Base-by-base conservation (phyloP, 2,888 invertebrate species). In the Trachelus tabidus region DNA sequence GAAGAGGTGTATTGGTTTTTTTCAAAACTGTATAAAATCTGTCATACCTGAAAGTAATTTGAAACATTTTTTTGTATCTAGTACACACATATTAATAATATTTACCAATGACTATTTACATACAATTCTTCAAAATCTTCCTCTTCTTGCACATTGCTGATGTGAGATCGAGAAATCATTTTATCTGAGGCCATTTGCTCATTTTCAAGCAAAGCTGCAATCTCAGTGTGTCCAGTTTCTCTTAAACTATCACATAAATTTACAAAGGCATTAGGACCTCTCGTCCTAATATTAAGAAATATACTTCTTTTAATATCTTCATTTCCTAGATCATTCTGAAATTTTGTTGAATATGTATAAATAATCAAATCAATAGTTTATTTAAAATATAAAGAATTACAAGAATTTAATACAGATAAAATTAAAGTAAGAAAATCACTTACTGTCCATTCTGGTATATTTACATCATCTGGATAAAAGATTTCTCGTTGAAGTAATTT, bases 191-290 rank as follows among this genome's bases (percentile, higher is more conserved):
- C 2, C 23, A 56, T 23, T 56, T 56, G 56, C 23, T 34, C 56
- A 12, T 76, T 82, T 76, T 83, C 82, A 0, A 90, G 81, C n/a
- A 85, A 79, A 69, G 85, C 81, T 1, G 86, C 89, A 40, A 89
- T 56, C 69, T 81, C 69, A 4, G 83, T 81, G 33, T 91, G 89
- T 37, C 81, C 82, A 2, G 87, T 87, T 77, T 89, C 81, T 30
- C 79, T 84, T 73, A 91, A 80, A 76, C 90, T 88, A 23, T 69
- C 3, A 12, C 89, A 40, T 12, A 91, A 83, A 79, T 86, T 88
- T n/a, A 81, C 33, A 77, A 87, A 91, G 4, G 91, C 91, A 30
- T 81, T 31, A 1, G 91, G 91, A 6, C 91, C 91, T 78, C 91
- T 84, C 3, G 89, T 90, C 80, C 87, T 90, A 31, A 90, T 85